Percentiles rank a stretch among this genome's conserved stretches.
These are phyloP conservation scores for Nephrotoma appendiculata DNA, from an alignment of 2,888 invertebrate species.

Conservation along the genomic window DNA sequence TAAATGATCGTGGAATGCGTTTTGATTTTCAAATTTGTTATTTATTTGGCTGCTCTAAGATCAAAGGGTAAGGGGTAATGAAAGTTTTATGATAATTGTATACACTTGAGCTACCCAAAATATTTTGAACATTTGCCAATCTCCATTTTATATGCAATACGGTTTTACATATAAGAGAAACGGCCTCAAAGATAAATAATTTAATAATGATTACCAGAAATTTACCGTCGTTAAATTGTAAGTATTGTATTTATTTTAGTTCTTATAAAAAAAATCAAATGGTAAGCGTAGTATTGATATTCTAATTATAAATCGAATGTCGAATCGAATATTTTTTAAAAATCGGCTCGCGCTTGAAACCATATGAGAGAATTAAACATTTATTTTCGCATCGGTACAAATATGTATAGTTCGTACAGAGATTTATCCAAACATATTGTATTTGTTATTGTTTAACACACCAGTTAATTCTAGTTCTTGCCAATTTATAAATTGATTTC, in stretches of 20 bases:
- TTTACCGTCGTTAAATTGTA: background rate
- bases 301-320: background rate
- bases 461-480: background rate
- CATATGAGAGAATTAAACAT: background rate
- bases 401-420: background rate
- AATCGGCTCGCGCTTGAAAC: background rate
- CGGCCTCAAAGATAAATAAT: no score
- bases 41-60: no score
- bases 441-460: background rate
- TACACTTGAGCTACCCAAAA: no score
- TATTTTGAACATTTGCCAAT: no score
- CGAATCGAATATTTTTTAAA: background rate
- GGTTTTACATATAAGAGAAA: no score
- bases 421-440: background rate
- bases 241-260: background rate
- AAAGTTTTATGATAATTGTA: no score
- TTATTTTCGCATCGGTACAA: background rate
- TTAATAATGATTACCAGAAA: no score
- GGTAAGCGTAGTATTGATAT: background rate
- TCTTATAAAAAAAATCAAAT: background rate
- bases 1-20: no score
- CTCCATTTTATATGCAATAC: no score
- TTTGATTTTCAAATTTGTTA: no score
- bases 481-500: background rate
- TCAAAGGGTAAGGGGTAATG: no score